Conservation (phyloP, 1,140 invertebrate species). For the Anoplolepis gracilipes region DNA sequence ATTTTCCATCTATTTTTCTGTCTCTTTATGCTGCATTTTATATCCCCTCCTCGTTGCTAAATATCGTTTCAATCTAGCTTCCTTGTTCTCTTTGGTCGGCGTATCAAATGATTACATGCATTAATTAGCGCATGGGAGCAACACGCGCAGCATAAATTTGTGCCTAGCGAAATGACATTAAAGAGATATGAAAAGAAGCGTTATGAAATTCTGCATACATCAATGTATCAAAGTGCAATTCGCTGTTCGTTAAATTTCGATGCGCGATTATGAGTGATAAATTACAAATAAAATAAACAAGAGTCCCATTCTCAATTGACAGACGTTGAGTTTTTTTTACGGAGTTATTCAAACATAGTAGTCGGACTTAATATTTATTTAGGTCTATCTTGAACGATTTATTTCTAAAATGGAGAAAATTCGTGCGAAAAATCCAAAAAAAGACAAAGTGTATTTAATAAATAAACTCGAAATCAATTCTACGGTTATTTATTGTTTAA, state of each 20-base stretch:
- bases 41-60: not conserved
- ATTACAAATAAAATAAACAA: not conserved
- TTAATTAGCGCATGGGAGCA: conserved; percentile 2
- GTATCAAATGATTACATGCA: conserved; percentile 22
- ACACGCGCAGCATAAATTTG: not conserved
- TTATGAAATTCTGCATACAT: not conserved
- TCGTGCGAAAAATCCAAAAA: not conserved
- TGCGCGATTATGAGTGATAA: not conserved
- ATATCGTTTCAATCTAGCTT: not conserved
- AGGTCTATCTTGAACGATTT: conserved; percentile 4
- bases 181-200: not conserved
- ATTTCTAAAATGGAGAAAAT: not conserved
- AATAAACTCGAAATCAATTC: not conserved
- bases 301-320: not conserved
- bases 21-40: not conserved
- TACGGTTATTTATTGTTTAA: not conserved
- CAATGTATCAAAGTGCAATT: conserved; percentile 23
- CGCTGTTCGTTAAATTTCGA: not conserved
- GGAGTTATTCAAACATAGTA: not conserved
- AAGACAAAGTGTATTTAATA: not conserved
- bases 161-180: not conserved
- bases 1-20: not conserved
- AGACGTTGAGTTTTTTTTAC: not conserved
- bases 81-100: conserved; percentile 9
- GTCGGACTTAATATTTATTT: conserved; percentile 3